A percentile compares a stretch with the other conserved stretches of the same genome.
Conservation (phyloP, 2,113 vertebrate genomes). For the Cyanoliseus patagonus region DNA sequence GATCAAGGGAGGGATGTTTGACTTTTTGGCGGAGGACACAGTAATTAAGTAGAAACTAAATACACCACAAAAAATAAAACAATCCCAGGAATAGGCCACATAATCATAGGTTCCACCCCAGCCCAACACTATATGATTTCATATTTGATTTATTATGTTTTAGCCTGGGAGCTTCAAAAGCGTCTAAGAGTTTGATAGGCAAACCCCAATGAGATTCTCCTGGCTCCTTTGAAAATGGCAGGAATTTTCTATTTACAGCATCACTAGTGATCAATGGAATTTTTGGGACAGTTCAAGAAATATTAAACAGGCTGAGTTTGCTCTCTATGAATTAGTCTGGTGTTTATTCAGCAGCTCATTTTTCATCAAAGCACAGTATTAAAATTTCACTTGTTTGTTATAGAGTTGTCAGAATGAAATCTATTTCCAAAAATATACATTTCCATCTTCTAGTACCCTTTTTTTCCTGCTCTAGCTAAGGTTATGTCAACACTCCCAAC, state of each 20-base stretch:
- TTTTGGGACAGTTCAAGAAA: conserved; percentile 30
- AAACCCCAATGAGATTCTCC: conserved; percentile 48
- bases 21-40: neutral
- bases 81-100: neutral
- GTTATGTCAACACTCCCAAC: conserved; percentile 40
- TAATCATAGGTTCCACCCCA: conserved; percentile 3
- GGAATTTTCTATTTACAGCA: conserved; percentile 60
- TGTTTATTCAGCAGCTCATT: conserved; percentile 66
- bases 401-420: conserved; percentile 51
- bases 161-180: conserved; percentile 49
- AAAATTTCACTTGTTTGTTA: conserved; percentile 59
- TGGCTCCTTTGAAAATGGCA: conserved; percentile 50
- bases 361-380: conserved; percentile 30
- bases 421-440: conserved; percentile 59
- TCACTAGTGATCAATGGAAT: conserved; percentile 18
- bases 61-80: conserved; percentile 12
- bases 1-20: conserved; percentile 26
- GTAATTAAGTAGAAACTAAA: conserved; percentile 59
- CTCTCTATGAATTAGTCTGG: conserved; percentile 51
- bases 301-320: conserved; percentile 45
- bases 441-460: conserved; percentile 7
- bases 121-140: conserved; percentile 6
- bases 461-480: conserved; percentile 16
- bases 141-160: conserved; percentile 53
- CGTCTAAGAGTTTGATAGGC: conserved; percentile 46